These are phyloP conservation scores for Lipophrys pholis DNA, from an alignment of 2,113 vertebrate genomes.

Conservation along the genomic window DNA sequence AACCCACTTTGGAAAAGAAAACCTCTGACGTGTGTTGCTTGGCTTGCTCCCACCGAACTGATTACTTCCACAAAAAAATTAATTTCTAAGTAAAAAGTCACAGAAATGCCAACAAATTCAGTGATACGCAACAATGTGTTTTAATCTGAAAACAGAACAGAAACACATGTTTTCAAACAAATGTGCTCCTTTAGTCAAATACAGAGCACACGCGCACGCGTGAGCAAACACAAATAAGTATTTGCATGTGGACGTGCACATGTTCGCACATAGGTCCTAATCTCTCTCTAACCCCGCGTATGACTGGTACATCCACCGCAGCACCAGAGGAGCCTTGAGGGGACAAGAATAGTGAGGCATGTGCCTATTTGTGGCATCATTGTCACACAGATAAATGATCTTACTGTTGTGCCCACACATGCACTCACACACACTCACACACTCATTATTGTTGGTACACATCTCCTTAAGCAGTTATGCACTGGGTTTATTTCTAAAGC, in stretches of 20 bases:
- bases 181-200: slow-evolving; percentile 15
- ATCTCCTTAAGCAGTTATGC: not conserved
- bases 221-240: slow-evolving; percentile 15
- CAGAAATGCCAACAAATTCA: slow-evolving; percentile 50
- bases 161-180: not conserved
- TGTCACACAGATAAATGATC: slow-evolving; percentile 66
- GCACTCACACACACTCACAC: not conserved
- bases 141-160: slow-evolving; percentile 47
- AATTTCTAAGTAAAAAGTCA: slow-evolving; percentile 50
- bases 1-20: slow-evolving; percentile 46
- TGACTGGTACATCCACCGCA: slow-evolving; percentile 45
- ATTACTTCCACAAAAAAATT: slow-evolving; percentile 48
- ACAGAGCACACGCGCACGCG: slow-evolving; percentile 19
- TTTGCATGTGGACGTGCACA: slow-evolving; percentile 14
- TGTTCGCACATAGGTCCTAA: slow-evolving; percentile 35
- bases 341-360: slow-evolving; percentile 70
- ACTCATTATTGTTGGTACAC: too few species aligned
- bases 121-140: slow-evolving; percentile 62
- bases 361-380: slow-evolving; percentile 74
- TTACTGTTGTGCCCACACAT: slow-evolving; percentile 17
- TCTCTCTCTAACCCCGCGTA: slow-evolving; percentile 56
- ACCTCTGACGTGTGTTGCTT: slow-evolving; percentile 42
- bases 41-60: slow-evolving; percentile 33
- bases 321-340: slow-evolving; percentile 69
- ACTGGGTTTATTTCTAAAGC: slow-evolving; percentile 10